Evolutionary conservation across 2,797 vertebrate genomes (phyloP).

Genomic region (Chromis chromis): DNA sequence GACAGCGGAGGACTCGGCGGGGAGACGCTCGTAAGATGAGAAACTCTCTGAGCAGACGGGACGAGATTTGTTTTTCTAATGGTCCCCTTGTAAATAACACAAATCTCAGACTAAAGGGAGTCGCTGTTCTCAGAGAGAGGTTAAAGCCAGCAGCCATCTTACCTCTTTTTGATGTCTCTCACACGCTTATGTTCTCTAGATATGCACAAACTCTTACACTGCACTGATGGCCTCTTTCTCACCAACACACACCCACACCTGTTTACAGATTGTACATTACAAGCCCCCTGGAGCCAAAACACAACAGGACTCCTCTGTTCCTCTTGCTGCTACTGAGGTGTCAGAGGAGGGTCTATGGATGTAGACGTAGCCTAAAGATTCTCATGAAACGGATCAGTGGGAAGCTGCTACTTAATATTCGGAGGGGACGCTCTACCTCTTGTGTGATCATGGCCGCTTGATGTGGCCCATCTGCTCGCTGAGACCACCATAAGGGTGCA

Average conservation of each 20-base stretch:
- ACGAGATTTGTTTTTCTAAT: conserved; percentile 52
- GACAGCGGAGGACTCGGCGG: conserved; percentile 61
- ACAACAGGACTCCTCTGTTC: conserved; percentile 3
- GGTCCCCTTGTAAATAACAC: conserved; percentile 63
- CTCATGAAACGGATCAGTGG: conserved; percentile 25
- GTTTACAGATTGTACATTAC: conserved; percentile 48
- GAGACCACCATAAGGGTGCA: conserved; percentile 29
- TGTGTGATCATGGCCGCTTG: conserved; percentile 33
- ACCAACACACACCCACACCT: conserved; percentile 18
- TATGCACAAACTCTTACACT: conserved; percentile 66
- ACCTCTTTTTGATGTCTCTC: conserved; percentile 62
- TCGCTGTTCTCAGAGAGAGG: conserved; percentile 53
- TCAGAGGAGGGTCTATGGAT: conserved; percentile 37
- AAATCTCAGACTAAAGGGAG: conserved; percentile 44
- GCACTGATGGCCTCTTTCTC: conserved; percentile 62
- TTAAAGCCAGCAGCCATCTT: conserved; percentile 72
- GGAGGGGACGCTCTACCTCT: conserved; percentile 68
- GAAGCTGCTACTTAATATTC: conserved; percentile 66
- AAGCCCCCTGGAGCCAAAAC: conserved; percentile 40
- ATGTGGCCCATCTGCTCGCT: conserved; percentile 45
- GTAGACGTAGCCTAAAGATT: conserved; percentile 30
- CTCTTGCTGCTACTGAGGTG: conserved; percentile 19
- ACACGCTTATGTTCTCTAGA: conserved; percentile 60
- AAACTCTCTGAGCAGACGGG: conserved; percentile 35
- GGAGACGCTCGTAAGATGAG: conserved; percentile 27